Base-by-base conservation (phyloP, 1,140 invertebrate species). In the Drosophila elegans region DNA sequence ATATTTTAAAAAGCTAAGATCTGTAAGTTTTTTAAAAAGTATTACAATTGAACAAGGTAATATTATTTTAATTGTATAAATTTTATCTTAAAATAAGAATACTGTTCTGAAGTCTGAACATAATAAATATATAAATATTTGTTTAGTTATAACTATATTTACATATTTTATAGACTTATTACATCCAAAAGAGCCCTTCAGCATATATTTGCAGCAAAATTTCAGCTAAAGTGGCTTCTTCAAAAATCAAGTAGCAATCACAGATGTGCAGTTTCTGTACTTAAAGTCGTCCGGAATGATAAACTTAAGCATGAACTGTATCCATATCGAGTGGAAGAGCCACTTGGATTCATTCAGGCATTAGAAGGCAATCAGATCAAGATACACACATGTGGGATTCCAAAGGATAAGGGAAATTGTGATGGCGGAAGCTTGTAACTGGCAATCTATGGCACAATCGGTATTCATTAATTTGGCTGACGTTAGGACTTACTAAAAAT, bases 391-490 rank as follows among this genome's bases (percentile, higher is more conserved):
- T 36, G 56, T 55, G 21, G 11, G n/a, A 3, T 45, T 25, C 32
- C 34, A 9, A 36, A 27, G 51, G 42, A 41, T 9, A 11, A 13
- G 48, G 13, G 10, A 55, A 51, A 51, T 51, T 51, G n/a, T 55
- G 42, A 55, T 54, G 36, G 32, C 73, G 73, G 69, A 75, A 74
- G 52, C 71, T 74, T 49, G 59, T 74, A 51, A 64, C 59, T 61
- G 49, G 12, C 61, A 27, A 66, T 74, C 53, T 52, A 11, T 21
- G 48, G 41, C 41, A 27, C 60, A 75, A 75, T 75, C 72, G 45
- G 63, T 66, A 74, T 88, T 82, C 82, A 82, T 78, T 88, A 88
- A 78, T 82, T 82, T 78, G 63, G 55, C 74, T 60, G 62, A 48
- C 57, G 61, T 76, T 76, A 46, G 41, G 32, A 75, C 53, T 51